Evolutionary conservation across 1,140 invertebrate species (phyloP).

Genomic region (Megalopta genalis): DNA sequence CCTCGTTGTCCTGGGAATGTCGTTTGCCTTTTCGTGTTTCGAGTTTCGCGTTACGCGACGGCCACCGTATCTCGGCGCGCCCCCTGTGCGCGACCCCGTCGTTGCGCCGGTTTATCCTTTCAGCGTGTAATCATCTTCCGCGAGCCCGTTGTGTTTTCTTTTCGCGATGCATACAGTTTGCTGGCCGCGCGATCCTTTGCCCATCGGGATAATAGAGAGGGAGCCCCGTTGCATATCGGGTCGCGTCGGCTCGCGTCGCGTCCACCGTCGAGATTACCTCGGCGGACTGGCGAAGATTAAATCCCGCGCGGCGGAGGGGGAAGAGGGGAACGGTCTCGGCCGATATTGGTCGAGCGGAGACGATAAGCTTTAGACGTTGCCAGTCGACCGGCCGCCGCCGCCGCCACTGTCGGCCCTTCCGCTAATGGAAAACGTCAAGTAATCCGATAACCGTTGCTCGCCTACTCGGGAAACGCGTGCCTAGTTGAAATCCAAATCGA

Average conservation of each 20-base stretch:
- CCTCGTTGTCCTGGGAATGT: not conserved
- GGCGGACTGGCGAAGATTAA: slow-evolving; percentile 11
- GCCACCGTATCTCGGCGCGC: not conserved
- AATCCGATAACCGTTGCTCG: slow-evolving; percentile 56
- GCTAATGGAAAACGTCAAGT: slow-evolving; percentile 61
- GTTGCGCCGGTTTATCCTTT: not conserved
- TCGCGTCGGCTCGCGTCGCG: too few species aligned
- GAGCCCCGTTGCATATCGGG: too few species aligned
- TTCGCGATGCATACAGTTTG: too few species aligned
- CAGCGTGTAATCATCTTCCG: not conserved
- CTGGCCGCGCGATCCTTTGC: not conserved
- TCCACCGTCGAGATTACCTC: too few species aligned
- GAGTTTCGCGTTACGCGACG: not conserved
- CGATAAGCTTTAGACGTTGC: slow-evolving; percentile 51
- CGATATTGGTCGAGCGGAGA: slow-evolving; percentile 41
- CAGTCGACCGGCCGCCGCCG: not conserved
- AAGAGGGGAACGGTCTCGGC: not conserved
- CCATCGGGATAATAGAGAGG: not conserved
- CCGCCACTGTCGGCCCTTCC: not conserved
- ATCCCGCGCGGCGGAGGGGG: not conserved
- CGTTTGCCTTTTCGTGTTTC: not conserved
- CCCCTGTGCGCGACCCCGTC: not conserved
- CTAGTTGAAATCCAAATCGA: slow-evolving; percentile 56
- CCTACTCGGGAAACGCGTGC: slow-evolving; percentile 16
- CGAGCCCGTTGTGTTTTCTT: too few species aligned